Evolutionary conservation across 2,888 invertebrate genomes (phyloP).

Genomic region (Thymelicus sylvestris): DNA sequence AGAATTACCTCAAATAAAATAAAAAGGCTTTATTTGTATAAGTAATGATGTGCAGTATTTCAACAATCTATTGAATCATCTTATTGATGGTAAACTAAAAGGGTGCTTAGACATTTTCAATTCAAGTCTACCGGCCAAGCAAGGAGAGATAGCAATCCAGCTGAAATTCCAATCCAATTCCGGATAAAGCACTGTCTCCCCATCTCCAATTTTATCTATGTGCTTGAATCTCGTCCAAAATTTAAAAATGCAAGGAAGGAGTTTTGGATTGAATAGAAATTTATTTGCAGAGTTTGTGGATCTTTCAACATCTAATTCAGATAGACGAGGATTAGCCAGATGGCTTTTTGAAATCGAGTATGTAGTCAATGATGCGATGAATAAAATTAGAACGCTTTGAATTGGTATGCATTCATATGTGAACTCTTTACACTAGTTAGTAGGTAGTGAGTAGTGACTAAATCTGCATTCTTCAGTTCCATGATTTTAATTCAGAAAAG

Average conservation of each 20-base stretch:
- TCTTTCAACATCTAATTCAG: conserved; percentile 36
- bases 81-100: conserved; percentile 4
- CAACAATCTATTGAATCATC: conserved; percentile 1
- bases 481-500: too few relatives aligned
- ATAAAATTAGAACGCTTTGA: conserved; percentile 2
- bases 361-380: conserved; percentile 17
- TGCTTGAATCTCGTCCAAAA: conserved; percentile 37
- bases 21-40: too few relatives aligned
- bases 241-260: conserved; percentile 35
- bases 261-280: conserved; percentile 36
- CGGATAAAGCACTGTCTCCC: conserved; percentile 34
- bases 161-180: conserved; percentile 35
- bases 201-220: conserved; percentile 35
- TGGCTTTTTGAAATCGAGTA: not conserved
- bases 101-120: conserved; percentile 25
- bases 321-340: conserved; percentile 13
- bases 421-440: too few relatives aligned
- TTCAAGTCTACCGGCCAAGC: conserved; percentile 23
- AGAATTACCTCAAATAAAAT: too few relatives aligned
- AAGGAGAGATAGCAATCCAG: conserved; percentile 33
- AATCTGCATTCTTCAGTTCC: too few relatives aligned
- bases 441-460: too few relatives aligned
- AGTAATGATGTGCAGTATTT: not conserved
- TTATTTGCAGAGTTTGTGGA: conserved; percentile 37
- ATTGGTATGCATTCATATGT: too few relatives aligned